Conservation (phyloP, 2,797 vertebrate species). For the Heteromormyrus szaboi region DNA sequence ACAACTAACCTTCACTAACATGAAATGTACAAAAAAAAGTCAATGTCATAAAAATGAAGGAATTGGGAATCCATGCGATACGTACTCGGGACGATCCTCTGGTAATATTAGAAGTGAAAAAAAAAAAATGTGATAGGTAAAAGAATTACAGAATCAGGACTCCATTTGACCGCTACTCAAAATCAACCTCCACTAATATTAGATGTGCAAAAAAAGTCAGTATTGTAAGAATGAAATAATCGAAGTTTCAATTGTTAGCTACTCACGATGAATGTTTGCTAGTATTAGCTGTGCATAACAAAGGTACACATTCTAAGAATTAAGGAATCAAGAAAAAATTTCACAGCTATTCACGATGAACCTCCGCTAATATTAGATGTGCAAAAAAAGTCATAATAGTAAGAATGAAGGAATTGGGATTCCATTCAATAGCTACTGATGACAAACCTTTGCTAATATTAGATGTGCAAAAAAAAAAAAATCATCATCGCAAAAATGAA, state of each 20-base stretch:
- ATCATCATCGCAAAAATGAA: not conserved
- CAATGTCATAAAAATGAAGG: not conserved
- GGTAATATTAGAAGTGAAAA: not conserved
- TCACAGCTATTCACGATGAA: no score
- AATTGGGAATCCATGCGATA: not conserved
- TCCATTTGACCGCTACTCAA: not conserved
- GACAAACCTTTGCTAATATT: not conserved
- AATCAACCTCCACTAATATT: not conserved
- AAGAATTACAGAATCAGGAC: not conserved
- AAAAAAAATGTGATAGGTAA: not conserved
- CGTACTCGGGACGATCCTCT: not conserved
- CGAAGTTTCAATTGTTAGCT: not conserved
- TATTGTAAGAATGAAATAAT: not conserved
- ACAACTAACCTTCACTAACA: not conserved
- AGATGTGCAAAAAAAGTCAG: not conserved
- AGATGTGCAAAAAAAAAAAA: not conserved
- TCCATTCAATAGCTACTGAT: not conserved
- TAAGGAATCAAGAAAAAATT: not conserved
- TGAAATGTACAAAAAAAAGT: not conserved
- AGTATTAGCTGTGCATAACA: not conserved
- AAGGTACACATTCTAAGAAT: not conserved
- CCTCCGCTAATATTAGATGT: not conserved
- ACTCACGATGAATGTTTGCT: not conserved
- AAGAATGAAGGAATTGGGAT: not conserved
- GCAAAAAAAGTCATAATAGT: no score